A percentile compares a stretch with the other conserved stretches of the same genome.
Evolutionary conservation across 2,113 vertebrate species (phyloP).

Genomic region (Suncus etruscus): DNA sequence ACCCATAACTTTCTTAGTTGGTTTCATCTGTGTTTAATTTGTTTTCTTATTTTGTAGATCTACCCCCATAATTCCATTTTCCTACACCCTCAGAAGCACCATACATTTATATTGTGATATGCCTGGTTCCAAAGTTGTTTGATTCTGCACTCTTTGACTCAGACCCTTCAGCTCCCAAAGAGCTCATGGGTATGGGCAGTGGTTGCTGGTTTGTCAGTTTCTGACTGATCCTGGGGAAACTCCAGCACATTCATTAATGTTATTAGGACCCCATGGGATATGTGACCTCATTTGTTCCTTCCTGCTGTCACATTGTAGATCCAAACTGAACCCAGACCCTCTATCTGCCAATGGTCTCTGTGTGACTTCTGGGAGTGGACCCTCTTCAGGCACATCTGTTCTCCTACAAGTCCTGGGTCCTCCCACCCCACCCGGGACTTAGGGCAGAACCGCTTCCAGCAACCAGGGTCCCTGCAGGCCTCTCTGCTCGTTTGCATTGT

Average conservation of each 20-base stretch:
- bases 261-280: not conserved
- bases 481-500: slow-evolving; percentile 81
- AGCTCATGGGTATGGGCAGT: too few relatives aligned
- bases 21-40: not conserved
- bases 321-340: not conserved
- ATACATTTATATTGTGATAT: not conserved
- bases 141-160: not conserved
- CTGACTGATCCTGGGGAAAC: not conserved
- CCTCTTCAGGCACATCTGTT: not conserved
- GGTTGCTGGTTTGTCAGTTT: not conserved
- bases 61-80: not conserved
- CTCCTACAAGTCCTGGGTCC: not conserved
- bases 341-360: not conserved
- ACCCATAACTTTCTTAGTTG: not conserved
- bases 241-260: not conserved
- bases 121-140: not conserved
- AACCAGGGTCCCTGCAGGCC: slow-evolving; percentile 27
- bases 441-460: not conserved
- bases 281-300: not conserved
- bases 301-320: too few relatives aligned
- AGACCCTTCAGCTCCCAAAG: not conserved
- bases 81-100: not conserved
- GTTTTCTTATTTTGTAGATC: not conserved
- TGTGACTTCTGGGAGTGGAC: not conserved
- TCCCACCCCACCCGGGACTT: not conserved